Evolutionary conservation across 53 echinoderm and acorn worm genomes (phyloP).

Genomic region (Patiria pectinifera): DNA sequence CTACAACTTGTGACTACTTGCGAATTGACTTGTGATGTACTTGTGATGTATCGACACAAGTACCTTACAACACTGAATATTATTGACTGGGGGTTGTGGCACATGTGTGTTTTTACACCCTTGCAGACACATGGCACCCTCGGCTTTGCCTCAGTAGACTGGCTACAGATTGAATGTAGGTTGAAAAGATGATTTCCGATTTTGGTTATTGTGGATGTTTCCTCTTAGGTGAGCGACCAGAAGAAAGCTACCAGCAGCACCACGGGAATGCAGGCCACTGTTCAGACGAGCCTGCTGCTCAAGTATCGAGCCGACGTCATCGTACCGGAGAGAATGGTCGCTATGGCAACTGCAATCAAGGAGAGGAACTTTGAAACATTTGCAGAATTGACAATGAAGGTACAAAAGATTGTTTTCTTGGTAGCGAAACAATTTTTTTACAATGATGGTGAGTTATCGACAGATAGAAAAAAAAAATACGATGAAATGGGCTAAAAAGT

Average conservation of each 20-base stretch:
- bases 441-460: no score
- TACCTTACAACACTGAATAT: no score
- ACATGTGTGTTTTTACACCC: no score
- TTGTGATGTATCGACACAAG: no score
- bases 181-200: slow-evolving; percentile 1
- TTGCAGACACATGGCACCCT: no score
- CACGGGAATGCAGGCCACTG: slow-evolving; percentile 88
- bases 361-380: slow-evolving; percentile 84
- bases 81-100: no score
- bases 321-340: slow-evolving; percentile 81
- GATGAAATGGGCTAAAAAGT: no score
- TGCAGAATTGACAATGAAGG: slow-evolving; percentile 98
- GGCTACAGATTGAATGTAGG: not conserved
- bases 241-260: slow-evolving; percentile 91
- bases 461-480: no score
- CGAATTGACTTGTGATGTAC: no score
- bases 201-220: not conserved
- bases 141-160: not conserved
- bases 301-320: slow-evolving; percentile 76
- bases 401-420: slow-evolving; percentile 22
- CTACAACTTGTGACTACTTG: no score
- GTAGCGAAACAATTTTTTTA: not conserved
- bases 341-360: slow-evolving; percentile 82
- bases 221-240: slow-evolving; percentile 86
- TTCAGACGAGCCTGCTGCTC: slow-evolving; percentile 83